Base-by-base conservation (phyloP, 2,113 vertebrate genomes). In the Pleuronectes platessa region DNA sequence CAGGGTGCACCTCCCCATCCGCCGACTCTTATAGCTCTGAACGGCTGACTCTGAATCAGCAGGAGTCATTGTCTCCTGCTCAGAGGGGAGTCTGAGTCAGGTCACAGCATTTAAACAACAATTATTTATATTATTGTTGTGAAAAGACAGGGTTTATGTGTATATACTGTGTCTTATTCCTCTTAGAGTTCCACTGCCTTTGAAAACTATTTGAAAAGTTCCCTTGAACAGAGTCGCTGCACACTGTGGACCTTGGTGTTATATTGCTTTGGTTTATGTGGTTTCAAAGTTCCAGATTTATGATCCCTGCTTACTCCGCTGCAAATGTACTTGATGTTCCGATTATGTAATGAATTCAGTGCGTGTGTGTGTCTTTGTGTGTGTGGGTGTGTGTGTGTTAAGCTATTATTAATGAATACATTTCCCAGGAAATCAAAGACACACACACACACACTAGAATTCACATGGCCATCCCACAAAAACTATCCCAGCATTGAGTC, bases 271-370 rank as follows among this genome's bases (percentile, higher is more conserved):
- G 1, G 66, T 76, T 65, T 61, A 74, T 27, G 13, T 47, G 21
- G 51, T 74, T 37, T 83, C 69, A 81, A 83, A 83, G 79, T 67
- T 15, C 64, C 59, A 24, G 3, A 81, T 91, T 89, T 89, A 89
- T 68, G 63, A 83, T 31, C n/a, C 23, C 8, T 47, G 47, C 20
- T 21, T 10, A 23, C 24, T 53, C 27, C 26, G 45, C 51, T 2
- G 23, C 23, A 55, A 71, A 4, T 80, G 76, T 68, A 88, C 86
- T 84, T 73, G 8, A 23, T 23, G 51, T 54, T 20, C 51, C n/a
- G 20, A 54, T 54, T 54, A 54, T 20, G 49, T 20, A 51, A 51
- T 51, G 18, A 6, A 6, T 51, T 45, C 42, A 45, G 49, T 51
- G 17, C 20, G 49, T 51, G 49, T 51, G 49, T 51, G 49, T 51